These are phyloP conservation scores for Drosophila prolongata DNA, from an alignment of 2,888 invertebrate genomes.

Conservation along the genomic window DNA sequence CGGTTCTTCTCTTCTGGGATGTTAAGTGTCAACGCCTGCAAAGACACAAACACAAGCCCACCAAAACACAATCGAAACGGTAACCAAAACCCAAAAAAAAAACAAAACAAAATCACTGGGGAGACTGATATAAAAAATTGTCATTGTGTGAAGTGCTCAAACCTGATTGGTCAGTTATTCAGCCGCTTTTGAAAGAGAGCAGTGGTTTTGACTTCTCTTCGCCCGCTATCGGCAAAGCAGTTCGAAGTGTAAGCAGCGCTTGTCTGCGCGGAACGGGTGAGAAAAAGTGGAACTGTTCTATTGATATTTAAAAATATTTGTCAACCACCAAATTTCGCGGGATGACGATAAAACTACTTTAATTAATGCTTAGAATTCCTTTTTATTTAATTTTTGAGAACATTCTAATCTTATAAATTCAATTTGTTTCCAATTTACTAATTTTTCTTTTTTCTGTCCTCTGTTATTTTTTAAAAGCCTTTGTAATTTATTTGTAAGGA, in stretches of 20 bases:
- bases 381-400: too few relatives aligned
- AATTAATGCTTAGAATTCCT: too few relatives aligned
- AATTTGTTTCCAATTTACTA: too few relatives aligned
- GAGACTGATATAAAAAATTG: slow-evolving; percentile 66
- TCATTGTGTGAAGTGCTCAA: slow-evolving; percentile 49
- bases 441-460: too few relatives aligned
- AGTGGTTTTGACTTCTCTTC: slow-evolving; percentile 47
- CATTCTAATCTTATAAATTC: too few relatives aligned
- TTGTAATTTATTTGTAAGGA: too few relatives aligned
- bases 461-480: too few relatives aligned
- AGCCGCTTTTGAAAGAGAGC: slow-evolving; percentile 23
- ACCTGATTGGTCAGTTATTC: slow-evolving; percentile 64
- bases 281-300: neutral
- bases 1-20: slow-evolving; percentile 22
- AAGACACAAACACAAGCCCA: slow-evolving; percentile 4
- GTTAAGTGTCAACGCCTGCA: slow-evolving; percentile 66
- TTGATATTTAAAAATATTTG: neutral
- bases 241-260: slow-evolving; percentile 7
- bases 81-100: slow-evolving; percentile 7
- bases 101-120: slow-evolving; percentile 53
- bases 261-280: slow-evolving; percentile 4
- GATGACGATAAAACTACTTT: too few relatives aligned
- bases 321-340: too few relatives aligned
- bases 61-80: slow-evolving; percentile 3
- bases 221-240: slow-evolving; percentile 15